These are phyloP conservation scores for Holothuria glaberrima DNA, from an alignment of 35 echinoderm and acorn worm genomes.

Conservation along the genomic window DNA sequence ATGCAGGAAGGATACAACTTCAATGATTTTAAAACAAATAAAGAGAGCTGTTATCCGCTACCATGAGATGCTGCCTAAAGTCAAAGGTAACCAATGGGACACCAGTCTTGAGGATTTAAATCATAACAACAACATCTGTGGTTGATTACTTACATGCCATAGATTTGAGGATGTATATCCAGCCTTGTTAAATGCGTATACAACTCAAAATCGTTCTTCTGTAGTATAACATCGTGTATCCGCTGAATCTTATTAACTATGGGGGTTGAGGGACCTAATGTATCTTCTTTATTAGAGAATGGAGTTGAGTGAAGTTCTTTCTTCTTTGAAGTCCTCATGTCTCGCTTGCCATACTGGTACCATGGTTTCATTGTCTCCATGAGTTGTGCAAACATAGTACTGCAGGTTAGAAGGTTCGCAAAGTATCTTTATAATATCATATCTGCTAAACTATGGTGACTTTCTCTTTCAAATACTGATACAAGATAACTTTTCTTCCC, in stretches of 20 bases:
- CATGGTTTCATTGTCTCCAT: conserved; percentile 94
- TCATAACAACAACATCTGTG: background rate
- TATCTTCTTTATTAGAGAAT: conserved; percentile 62
- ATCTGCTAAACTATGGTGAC: too few relatives aligned
- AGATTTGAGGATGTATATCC: conserved; percentile 91
- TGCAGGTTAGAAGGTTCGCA: background rate
- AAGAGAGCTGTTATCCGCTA: too few relatives aligned
- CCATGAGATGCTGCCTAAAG: too few relatives aligned
- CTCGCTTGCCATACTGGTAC: conserved; percentile 73
- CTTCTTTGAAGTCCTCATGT: conserved; percentile 1
- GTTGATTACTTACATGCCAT: conserved; percentile 82
- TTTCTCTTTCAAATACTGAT: too few relatives aligned
- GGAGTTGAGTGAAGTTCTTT: conserved; percentile 62
- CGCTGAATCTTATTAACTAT: conserved; percentile 81
- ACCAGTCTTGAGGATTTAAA: background rate
- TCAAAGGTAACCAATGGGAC: too few relatives aligned
- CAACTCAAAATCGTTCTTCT: conserved; percentile 76
- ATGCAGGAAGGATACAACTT: too few relatives aligned
- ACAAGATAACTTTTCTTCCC: too few relatives aligned
- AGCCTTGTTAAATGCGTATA: conserved; percentile 78
- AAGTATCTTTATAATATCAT: too few relatives aligned
- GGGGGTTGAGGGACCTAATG: conserved; percentile 63
- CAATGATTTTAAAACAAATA: too few relatives aligned
- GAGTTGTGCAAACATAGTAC: conserved; percentile 80
- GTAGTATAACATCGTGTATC: conserved; percentile 79